Evolutionary conservation across 2,797 vertebrate species (phyloP), one percentile per base, ranked within the genome.

Genomic region (Xiphorhynchus erythropygius): DNA sequence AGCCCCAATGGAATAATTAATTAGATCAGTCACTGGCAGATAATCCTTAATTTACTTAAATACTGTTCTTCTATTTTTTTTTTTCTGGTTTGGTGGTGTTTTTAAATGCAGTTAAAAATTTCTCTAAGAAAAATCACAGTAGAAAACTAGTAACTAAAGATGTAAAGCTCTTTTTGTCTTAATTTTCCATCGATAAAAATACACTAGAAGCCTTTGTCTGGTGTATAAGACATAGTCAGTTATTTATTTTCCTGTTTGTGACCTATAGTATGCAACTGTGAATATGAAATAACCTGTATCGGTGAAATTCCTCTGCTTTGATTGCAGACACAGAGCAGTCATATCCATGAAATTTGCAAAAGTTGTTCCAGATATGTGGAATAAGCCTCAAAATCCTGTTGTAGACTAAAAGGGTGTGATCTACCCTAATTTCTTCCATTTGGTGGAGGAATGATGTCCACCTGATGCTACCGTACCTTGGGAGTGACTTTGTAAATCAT

Each of bases 1-100:
- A 97, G 89, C 92, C 94, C 93, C 71, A 95, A 92, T 95, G 94
- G 96, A 98, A 97, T 97, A 96, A 98, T 97, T 97, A 98, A 98
- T 98, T 97, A 97, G 88, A 96, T 97, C 82, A 96, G 96, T 98
- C 95, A 90, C 93, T 97, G 94, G 94, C 95, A 96, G 79, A 94
- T 94, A 96, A 89, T 95, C 84, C 73, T 95, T 95, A 95, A 94
- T 96, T 96, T 95, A 93, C 95, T 97, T 96, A 93, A 97, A 90
- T 97, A 91, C 18, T 62, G 49, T 83, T 85, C 69, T 93, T 90
- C 75, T 93, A 11, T 73, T 27, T 60, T 27, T 59, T 96, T 96
- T 97, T 95, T 92, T 44, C 62, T 85, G 21, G 70, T 96, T 94
- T 93, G 67, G 19, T 64, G 35, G 28, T 79, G 47, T 70, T 70